Evolutionary conservation across 92 coral and sea anemone genomes (phyloP), one percentile per base, ranked within the genome.

Genomic region (Porites rus): DNA sequence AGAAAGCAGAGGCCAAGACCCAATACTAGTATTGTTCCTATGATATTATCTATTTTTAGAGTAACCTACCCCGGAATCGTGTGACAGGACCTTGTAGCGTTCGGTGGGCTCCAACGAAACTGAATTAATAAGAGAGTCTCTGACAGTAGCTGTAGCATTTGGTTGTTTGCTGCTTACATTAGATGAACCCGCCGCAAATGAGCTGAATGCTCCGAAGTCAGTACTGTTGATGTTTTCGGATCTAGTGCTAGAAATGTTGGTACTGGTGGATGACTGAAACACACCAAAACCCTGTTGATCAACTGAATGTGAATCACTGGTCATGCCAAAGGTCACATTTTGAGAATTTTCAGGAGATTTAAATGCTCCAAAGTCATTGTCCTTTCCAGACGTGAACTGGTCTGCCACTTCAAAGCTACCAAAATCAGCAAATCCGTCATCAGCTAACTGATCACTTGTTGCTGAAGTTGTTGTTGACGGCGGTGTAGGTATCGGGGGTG

Each of bases 81-180:
- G 90, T 73, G 94, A 93, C 58, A 97, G 75, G 28, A 92, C 88
- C 76, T 92, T 94, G 65, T 97, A 97, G 51, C 99, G 93, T 58
- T 97, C 96, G n/a, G 97, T 69, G 28, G 94, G 95, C 78, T 96
- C 98, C 74, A 97, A 69, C 10, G 99, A 96, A 70, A 93, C 94
- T 70, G 97, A 84, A 70, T 84, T 93, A 21, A 94, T 86, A 60
- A 90, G 90, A 74, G 88, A 86, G 16, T 90, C 86, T 18, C 81
- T 70, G 17, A 83, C 83, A 18, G 74, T 38, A 62, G 84, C 58
- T 7, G 72, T 46, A 10, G 86, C 69, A 25, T 74, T 53, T 22
- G 91, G 88, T 76, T 78, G 81, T 14, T 68, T 62, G 20, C 73
- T 69, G 80, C 73, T 80, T 11, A 11, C 88, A 77, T 70, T 11